phyloP scores from a whole-genome alignment of 2,888 invertebrate species.

The Amblyjoppa proteus region DNA sequence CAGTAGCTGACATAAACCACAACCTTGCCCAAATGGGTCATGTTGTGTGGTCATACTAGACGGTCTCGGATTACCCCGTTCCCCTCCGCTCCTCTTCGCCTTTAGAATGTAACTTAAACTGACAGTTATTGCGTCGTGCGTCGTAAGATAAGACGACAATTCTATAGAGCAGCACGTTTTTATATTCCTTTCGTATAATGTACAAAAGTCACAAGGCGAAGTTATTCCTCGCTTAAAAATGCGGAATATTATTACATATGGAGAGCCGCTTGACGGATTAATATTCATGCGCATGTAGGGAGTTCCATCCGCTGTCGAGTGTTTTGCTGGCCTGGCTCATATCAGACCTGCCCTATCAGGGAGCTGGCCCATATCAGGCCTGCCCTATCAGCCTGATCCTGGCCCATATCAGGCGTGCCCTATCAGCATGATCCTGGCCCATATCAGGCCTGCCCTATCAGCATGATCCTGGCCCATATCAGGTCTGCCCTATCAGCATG shows the following conservation, averaged over 20 bases:
- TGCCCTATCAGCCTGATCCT: no score
- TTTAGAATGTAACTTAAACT: constrained; percentile 35
- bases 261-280: not conserved
- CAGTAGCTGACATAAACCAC: constrained; percentile 50
- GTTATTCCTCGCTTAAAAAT: not conserved
- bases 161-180: not conserved
- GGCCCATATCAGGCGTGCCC: no score
- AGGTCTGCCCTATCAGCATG: no score
- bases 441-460: no score
- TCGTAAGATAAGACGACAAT: not conserved
- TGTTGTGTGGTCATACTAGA: constrained; percentile 62
- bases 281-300: no score
- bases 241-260: not conserved
- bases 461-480: no score
- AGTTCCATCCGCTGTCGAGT: no score
- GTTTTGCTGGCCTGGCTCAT: no score
- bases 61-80: constrained; percentile 39
- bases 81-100: not conserved
- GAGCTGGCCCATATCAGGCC: no score
- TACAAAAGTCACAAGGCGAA: not conserved
- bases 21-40: constrained; percentile 62
- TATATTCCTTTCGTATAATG: not conserved
- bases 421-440: no score
- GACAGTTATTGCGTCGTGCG: constrained; percentile 20
- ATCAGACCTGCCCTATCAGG: no score